Conservation (phyloP, 2,797 vertebrate species). For the Sebastes trivittatus region DNA sequence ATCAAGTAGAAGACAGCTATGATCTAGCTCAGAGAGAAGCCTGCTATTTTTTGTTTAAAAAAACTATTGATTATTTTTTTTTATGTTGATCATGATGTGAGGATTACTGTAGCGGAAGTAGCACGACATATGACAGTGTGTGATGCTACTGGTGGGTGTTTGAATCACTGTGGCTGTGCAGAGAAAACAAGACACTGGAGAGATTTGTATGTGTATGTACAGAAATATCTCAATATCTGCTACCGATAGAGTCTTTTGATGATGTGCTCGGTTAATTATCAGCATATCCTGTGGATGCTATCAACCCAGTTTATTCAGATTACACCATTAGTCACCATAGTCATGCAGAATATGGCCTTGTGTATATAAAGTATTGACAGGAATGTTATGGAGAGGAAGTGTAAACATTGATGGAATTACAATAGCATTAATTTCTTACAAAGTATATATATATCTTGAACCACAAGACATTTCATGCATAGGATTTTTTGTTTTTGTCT, state of each 20-base stretch:
- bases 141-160: constrained; percentile 47
- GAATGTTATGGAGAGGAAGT: constrained; percentile 66
- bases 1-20: constrained; percentile 58
- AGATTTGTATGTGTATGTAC: constrained; percentile 30
- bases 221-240: constrained; percentile 44
- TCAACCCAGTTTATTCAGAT: constrained; percentile 57
- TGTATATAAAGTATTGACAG: constrained; percentile 61
- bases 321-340: constrained; percentile 53
- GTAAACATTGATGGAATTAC: constrained; percentile 77
- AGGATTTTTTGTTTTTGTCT: constrained; percentile 66
- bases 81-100: constrained; percentile 23
- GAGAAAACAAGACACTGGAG: constrained; percentile 52
- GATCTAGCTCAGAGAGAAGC: constrained; percentile 51
- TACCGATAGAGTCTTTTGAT: constrained; percentile 41
- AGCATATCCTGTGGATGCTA: constrained; percentile 42
- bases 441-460: constrained; percentile 75
- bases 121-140: constrained; percentile 28
- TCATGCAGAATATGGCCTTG: constrained; percentile 76
- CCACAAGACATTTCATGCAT: constrained; percentile 81
- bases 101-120: constrained; percentile 37
- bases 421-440: constrained; percentile 72
- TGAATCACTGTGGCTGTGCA: constrained; percentile 44
- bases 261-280: constrained; percentile 51
- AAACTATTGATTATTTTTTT: constrained; percentile 27
- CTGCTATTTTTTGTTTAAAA: constrained; percentile 16